Percentiles rank a stretch among this genome's conserved stretches.
phyloP scores from a whole-genome alignment of 2,113 vertebrate genomes.

The Arothron firmamentum region DNA sequence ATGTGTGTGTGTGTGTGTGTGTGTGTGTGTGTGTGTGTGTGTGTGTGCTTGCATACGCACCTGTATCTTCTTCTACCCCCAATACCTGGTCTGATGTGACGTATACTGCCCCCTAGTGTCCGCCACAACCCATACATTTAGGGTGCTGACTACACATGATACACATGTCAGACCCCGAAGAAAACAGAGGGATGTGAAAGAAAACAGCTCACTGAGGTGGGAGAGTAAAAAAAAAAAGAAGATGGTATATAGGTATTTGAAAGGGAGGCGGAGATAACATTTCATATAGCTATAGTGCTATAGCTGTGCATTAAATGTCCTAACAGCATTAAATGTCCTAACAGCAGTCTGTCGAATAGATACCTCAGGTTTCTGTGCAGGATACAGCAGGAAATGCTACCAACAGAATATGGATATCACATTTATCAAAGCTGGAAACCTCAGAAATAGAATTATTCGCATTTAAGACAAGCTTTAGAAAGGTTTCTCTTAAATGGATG shows the following conservation, averaged over 20 bases:
- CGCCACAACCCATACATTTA: no score
- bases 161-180: conserved; percentile 3
- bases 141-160: no score
- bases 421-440: conserved; percentile 21
- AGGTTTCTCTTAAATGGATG: not conserved
- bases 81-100: no score
- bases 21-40: no score
- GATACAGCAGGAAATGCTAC: conserved; percentile 14
- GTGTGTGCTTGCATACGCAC: no score
- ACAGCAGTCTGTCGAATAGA: conserved; percentile 24
- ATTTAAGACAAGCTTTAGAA: conserved; percentile 6
- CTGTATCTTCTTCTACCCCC: no score
- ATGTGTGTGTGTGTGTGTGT: no score
- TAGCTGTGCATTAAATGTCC: conserved; percentile 19
- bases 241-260: no score
- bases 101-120: no score
- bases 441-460: not conserved
- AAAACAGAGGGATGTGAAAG: conserved; percentile 1
- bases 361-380: conserved; percentile 10
- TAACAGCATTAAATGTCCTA: conserved; percentile 22
- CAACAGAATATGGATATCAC: not conserved
- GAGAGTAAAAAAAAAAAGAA: not conserved
- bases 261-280: no score
- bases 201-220: not conserved
- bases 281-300: conserved; percentile 9